A percentile compares a stretch with the other conserved stretches of the same genome.
phyloP scores from a whole-genome alignment of 2,113 vertebrate genomes.

The Numida meleagris region DNA sequence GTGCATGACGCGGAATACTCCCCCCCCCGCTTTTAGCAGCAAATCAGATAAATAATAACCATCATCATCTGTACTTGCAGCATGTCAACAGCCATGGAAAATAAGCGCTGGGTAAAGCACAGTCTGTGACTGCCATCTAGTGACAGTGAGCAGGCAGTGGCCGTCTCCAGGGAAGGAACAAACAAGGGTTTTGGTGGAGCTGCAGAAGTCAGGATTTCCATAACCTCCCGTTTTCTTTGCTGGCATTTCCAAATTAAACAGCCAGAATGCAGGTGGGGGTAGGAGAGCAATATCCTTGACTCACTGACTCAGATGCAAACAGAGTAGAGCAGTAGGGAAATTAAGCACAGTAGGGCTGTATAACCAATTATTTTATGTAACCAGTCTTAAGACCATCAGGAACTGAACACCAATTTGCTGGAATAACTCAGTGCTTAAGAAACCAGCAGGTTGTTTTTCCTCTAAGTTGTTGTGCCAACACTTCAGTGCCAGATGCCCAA shows the following conservation, averaged over 20 bases:
- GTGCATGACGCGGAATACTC: fast-evolving
- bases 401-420: not conserved
- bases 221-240: not conserved
- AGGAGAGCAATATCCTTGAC: not conserved
- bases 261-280: not conserved
- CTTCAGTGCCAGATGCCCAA: not conserved
- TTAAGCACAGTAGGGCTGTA: not conserved
- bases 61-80: not conserved
- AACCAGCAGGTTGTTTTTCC: conserved; percentile 49
- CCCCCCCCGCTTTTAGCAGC: not conserved
- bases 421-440: conserved; percentile 18
- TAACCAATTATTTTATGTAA: not conserved
- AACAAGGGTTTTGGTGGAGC: not conserved
- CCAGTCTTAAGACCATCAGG: not conserved
- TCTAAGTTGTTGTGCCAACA: not conserved
- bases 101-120: fast-evolving
- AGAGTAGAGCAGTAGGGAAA: not conserved
- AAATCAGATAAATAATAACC: no score
- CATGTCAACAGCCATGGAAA: not conserved
- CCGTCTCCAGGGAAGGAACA: not conserved
- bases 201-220: conserved; percentile 46
- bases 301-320: conserved; percentile 20
- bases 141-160: fast-evolving
- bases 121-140: conserved; percentile 56
- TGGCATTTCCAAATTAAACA: conserved; percentile 8